Percentiles rank a stretch among this genome's conserved stretches.
These are phyloP conservation scores for Tragelaphus scriptus DNA, from an alignment of 2,113 vertebrate species.

Conservation along the genomic window DNA sequence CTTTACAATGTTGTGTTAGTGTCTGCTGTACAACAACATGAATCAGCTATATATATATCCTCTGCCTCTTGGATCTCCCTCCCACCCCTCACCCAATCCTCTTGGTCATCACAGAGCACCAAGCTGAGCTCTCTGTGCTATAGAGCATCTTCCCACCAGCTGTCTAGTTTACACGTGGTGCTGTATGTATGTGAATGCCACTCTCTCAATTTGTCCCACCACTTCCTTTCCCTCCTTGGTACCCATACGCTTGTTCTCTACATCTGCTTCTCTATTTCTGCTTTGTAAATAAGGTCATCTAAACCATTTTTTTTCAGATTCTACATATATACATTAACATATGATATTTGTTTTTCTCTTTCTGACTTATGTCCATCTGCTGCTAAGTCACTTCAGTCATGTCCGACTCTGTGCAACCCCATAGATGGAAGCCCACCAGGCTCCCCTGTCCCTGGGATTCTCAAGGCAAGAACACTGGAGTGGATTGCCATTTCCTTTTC, in stretches of 20 bases:
- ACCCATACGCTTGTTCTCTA: not conserved
- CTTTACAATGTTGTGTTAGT: not conserved
- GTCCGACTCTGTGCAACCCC: too few relatives aligned
- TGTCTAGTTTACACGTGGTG: not conserved
- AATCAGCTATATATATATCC: not conserved
- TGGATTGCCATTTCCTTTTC: too few relatives aligned
- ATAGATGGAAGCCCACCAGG: too few relatives aligned
- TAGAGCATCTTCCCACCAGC: rapidly evolving
- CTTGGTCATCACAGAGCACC: not conserved
- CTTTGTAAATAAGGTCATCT: not conserved
- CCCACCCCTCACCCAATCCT: rapidly evolving
- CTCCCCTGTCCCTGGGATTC: too few relatives aligned
- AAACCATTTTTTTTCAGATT: not conserved
- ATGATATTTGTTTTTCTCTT: not conserved
- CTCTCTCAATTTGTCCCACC: not conserved
- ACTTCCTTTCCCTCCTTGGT: not conserved
- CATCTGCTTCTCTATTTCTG: not conserved
- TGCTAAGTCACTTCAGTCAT: too few relatives aligned
- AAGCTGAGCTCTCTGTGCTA: not conserved
- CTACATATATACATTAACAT: not conserved
- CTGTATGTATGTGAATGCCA: rapidly evolving
- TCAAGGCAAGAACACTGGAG: too few relatives aligned
- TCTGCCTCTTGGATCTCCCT: not conserved
- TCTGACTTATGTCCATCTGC: not conserved
- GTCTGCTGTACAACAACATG: not conserved